A percentile compares a stretch with the other conserved stretches of the same genome.
Evolutionary conservation across 2,113 vertebrate species (phyloP).

Genomic region (Polyodon spathula): DNA sequence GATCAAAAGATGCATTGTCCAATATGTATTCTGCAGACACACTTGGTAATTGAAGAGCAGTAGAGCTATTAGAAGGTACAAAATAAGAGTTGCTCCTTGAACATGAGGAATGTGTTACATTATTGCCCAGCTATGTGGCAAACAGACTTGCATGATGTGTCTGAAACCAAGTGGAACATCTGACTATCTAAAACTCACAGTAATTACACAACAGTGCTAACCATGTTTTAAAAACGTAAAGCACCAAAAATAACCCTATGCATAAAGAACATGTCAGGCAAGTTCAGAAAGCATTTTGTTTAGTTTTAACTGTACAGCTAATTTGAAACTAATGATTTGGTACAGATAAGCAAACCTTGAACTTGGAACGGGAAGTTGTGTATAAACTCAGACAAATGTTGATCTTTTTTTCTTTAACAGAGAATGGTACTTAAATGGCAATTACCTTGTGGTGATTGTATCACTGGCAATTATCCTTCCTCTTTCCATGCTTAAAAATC

Average conservation of each 20-base stretch:
- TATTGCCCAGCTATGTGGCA: neutral
- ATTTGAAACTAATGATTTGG: no score
- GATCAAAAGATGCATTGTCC: no score
- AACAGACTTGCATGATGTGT: neutral
- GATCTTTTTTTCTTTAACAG: conserved; percentile 46
- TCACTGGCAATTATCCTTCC: conserved; percentile 85
- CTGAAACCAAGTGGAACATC: neutral
- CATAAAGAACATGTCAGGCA: no score
- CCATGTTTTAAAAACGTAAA: neutral
- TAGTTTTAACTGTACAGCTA: no score
- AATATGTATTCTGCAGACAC: no score
- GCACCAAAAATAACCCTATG: no score
- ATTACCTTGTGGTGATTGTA: conserved; percentile 88
- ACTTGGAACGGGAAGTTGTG: no score
- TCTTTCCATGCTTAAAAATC: conserved; percentile 83
- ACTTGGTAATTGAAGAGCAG: no score
- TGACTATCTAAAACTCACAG: neutral
- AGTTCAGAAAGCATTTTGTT: no score
- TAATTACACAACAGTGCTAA: neutral
- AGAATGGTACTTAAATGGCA: conserved; percentile 92
- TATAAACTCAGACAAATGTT: neutral
- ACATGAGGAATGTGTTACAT: neutral
- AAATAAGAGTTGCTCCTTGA: no score
- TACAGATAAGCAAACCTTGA: no score
- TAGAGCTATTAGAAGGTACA: no score